Percentiles rank a stretch among this genome's conserved stretches.
phyloP scores from a whole-genome alignment of 2,113 vertebrate genomes.

The Condylura cristata region DNA sequence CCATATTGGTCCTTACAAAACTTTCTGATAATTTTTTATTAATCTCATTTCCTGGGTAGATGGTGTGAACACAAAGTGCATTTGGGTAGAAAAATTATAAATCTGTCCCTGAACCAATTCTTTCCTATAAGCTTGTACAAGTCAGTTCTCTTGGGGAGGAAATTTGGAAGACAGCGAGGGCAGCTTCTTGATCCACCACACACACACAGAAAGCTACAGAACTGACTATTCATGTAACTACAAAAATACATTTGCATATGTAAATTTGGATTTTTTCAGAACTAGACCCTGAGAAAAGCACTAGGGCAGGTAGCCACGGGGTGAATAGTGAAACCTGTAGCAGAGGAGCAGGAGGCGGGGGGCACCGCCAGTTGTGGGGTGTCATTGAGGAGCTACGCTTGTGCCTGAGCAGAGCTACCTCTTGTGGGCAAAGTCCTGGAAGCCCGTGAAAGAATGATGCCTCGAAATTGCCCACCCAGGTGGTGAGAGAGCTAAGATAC shows the following conservation, averaged over 20 bases:
- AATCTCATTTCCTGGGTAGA: neutral
- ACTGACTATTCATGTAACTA: neutral
- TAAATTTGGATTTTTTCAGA: neutral
- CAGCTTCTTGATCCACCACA: neutral
- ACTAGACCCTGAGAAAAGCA: neutral
- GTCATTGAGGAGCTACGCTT: neutral
- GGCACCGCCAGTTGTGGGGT: neutral
- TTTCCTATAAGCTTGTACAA: neutral
- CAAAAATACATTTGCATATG: neutral
- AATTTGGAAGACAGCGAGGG: neutral
- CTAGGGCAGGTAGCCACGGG: neutral
- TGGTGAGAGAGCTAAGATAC: neutral
- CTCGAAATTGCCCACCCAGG: neutral
- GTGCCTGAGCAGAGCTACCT: neutral
- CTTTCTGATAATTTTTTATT: neutral
- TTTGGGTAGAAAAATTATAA: constrained; percentile 3
- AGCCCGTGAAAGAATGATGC: neutral
- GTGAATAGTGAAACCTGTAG: neutral
- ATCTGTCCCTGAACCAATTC: neutral
- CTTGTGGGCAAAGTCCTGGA: neutral
- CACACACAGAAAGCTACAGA: neutral
- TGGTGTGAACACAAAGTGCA: neutral
- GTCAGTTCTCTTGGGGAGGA: neutral
- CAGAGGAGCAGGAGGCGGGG: neutral
- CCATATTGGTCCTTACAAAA: neutral